Base-by-base conservation (phyloP, 2,797 vertebrate species). In the Peromyscus aztecus region DNA sequence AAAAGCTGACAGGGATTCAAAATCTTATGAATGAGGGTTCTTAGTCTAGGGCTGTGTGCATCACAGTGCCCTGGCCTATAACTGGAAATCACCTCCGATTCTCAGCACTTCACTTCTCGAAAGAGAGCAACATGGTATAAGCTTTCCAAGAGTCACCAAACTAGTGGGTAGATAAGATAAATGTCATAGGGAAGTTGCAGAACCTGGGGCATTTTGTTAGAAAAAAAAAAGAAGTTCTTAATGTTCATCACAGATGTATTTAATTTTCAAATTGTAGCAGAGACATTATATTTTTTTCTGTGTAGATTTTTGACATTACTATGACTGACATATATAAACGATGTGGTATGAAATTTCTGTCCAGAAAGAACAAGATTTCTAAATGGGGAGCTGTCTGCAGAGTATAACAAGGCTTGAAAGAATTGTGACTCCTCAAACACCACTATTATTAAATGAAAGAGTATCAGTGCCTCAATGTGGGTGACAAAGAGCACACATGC, bases 1-100 rank as follows among this genome's bases (percentile, higher is more conserved):
- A 61, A 19, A 49, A 52, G 52, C 57, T 61, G 37, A 29, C 37
- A 46, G 31, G n/a, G 85, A 90, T 61, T 34, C 7, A 63, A 73
- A 24, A 11, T 71, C 59, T 93, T 52, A 55, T n/a, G 65, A 88
- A 90, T 52, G 73, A 94, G n/a, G 31, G n/a, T 69, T 71, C 43
- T 43, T 21, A 91, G 46, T 76, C 21, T 52, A 63, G 31, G 24
- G 83, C 29, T 81, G 52, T n/a, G 59, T 87, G n/a, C 34, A 31
- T 1, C 61, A 34, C 71, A 31, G 3, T n/a, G 71, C 46, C 34
- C 86, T 78, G 55, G 17, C 31, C 77, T 91, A 21, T 91, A 61
- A 52, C 63, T 81, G 83, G 82, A 96, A 97, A 97, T 6, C 75
- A 65, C 82, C 73, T 90, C 52, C 71, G 11, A 55, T 92, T 96